Percentiles rank a stretch among this genome's conserved stretches.
Conservation (phyloP, 2,113 vertebrate species). For the Platanista minor region DNA sequence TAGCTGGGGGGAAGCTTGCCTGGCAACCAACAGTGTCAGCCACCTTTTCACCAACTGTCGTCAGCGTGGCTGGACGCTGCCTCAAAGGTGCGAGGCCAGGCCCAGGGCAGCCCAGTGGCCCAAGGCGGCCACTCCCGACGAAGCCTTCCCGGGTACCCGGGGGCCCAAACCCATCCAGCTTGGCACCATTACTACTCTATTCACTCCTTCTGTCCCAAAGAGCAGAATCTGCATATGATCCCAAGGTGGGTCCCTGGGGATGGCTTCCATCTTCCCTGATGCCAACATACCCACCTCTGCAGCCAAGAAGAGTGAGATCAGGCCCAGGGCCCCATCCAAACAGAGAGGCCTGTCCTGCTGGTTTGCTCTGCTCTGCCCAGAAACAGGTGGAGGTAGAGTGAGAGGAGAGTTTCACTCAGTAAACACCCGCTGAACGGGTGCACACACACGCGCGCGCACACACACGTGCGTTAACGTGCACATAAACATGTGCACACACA, state of each 20-base stretch:
- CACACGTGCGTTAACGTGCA: accelerated
- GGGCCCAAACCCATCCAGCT: neutral
- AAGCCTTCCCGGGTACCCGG: neutral
- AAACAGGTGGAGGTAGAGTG: accelerated
- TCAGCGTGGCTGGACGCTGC: neutral
- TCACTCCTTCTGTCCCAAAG: neutral
- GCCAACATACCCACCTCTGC: accelerated
- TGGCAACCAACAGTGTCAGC: neutral
- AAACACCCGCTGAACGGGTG: neutral
- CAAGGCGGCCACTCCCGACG: accelerated
- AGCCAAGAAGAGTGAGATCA: neutral
- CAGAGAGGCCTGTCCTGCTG: accelerated
- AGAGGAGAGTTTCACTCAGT: neutral
- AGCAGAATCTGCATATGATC: neutral
- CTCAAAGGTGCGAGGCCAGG: neutral
- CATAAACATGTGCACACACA: too few species aligned
- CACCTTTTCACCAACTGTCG: neutral
- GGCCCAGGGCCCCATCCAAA: neutral
- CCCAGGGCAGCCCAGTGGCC: neutral
- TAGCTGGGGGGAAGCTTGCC: neutral
- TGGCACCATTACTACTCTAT: neutral
- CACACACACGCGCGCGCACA: neutral
- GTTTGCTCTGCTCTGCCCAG: neutral
- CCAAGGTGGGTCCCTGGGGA: too few species aligned
- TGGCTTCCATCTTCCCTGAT: neutral